A percentile compares a stretch with the other conserved stretches of the same genome.
These are phyloP conservation scores for Ophion slaviceki DNA, from an alignment of 2,888 invertebrate species.

Conservation along the genomic window DNA sequence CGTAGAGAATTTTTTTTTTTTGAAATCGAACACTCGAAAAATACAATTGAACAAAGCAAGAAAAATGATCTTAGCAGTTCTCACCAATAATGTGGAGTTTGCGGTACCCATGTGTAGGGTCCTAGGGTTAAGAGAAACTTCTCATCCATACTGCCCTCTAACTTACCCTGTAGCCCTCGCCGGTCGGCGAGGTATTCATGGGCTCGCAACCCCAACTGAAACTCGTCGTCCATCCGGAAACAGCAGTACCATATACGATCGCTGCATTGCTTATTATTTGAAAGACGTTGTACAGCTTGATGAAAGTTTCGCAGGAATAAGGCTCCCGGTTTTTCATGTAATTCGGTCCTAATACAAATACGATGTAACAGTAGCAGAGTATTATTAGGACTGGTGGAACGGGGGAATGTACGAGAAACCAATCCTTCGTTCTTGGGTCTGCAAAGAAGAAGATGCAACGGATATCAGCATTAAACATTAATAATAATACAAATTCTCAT, in stretches of 20 bases:
- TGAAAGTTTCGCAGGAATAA: conserved; percentile 87
- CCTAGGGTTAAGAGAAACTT: background rate
- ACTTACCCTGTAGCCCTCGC: conserved; percentile 72
- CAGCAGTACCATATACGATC: conserved; percentile 79
- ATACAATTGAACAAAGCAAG: no score
- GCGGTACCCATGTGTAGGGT: no score
- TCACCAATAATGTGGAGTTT: no score
- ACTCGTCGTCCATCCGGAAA: conserved; percentile 86
- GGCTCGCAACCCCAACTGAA: conserved; percentile 87
- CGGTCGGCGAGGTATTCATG: conserved; percentile 88
- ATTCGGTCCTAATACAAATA: conserved; percentile 86
- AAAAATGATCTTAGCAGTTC: no score
- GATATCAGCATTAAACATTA: no score
- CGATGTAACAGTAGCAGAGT: conserved; percentile 85
- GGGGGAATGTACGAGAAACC: conserved; percentile 87
- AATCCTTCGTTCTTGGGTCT: conserved; percentile 87
- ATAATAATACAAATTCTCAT: no score
- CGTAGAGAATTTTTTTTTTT: no score
- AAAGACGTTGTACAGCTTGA: conserved; percentile 91
- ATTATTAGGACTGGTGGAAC: conserved; percentile 85
- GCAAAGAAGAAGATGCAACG: conserved; percentile 47
- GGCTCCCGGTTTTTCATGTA: conserved; percentile 90
- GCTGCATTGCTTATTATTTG: conserved; percentile 84
- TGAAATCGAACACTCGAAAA: no score
- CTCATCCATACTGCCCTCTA: background rate